phyloP scores from a whole-genome alignment of 2,113 vertebrate genomes.

The Herpetotheres cachinnans region DNA sequence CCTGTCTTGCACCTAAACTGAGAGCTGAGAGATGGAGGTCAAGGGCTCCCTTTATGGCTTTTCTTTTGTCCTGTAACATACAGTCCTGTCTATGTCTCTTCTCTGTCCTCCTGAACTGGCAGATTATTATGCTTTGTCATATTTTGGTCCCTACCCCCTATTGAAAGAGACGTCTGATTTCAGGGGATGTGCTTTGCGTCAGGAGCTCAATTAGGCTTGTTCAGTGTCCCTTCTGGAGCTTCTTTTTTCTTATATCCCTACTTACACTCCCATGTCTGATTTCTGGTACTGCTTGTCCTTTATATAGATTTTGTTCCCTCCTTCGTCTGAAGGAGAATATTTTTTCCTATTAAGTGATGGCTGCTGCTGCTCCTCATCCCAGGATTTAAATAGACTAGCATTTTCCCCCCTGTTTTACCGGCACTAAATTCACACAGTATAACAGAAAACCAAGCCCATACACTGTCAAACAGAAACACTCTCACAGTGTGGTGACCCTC shows the following conservation, averaged over 20 bases:
- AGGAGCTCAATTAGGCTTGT: neutral
- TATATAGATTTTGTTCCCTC: neutral
- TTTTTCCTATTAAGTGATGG: neutral
- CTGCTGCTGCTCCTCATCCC: neutral
- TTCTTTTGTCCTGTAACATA: neutral
- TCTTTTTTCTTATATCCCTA: neutral
- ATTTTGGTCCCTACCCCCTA: neutral
- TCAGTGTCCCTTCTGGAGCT: neutral
- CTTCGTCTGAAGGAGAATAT: neutral
- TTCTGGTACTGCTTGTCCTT: neutral
- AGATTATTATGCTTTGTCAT: neutral
- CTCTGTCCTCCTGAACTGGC: neutral
- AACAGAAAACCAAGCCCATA: slow-evolving; percentile 4
- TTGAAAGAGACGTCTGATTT: neutral
- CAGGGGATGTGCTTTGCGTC: neutral
- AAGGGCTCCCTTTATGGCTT: neutral
- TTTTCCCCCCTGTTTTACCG: neutral
- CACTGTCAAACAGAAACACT: neutral
- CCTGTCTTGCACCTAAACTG: neutral
- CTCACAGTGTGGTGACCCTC: slow-evolving; percentile 13
- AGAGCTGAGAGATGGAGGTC: neutral
- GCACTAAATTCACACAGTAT: neutral
- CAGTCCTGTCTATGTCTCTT: neutral
- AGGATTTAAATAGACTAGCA: slow-evolving; percentile 22
- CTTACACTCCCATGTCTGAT: neutral